Evolutionary conservation across 1,140 invertebrate species (phyloP), one percentile per base, ranked within the genome.

Genomic region (Drosophila pachea): DNA sequence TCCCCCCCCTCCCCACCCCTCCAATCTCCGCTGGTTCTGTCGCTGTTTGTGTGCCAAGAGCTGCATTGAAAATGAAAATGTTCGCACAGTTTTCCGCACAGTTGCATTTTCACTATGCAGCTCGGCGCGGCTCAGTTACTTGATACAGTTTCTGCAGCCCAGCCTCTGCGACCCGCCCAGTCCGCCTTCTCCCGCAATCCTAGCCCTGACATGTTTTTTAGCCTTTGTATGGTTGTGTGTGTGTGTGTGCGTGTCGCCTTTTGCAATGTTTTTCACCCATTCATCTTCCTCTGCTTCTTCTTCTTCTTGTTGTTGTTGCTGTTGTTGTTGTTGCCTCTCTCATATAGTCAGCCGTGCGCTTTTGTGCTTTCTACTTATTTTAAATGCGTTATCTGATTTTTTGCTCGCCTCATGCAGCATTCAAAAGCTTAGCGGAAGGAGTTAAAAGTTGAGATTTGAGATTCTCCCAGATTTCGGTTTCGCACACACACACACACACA

Each of bases 31-130:
- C 9, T 12, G 22, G 29, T 40, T 48, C 40, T 49, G 12, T 42
- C 40, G 36, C 38, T 62, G 47, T 66, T 65, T 76, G 60, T 73
- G 35, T 76, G 76, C 73, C 79, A 76, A 83, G 78, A 83, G 79
- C 69, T 86, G 79, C 79, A 83, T 83, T 86, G 81, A 81, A 86
- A 84, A 84, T 86, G 81, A 84, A 84, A 84, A 84, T 84, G 81
- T 86, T 86, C 79, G 79, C 79, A 84, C 79, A 83, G 79, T 83
- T 83, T 83, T 83, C 79, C 81, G 81, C 81, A 84, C 81, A 86
- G 81, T 84, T 84, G 81, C 81, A 86, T 86, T 86, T 83, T 83
- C 69, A 83, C 79, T 83, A 83, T 83, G 79, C 76, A 83, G 73
- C 79, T 68, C 74, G 81, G 79, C 76, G 76, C 81, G 79, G 79